Conservation (phyloP, 2,888 invertebrate genomes). For the Cryptocephalus primarius region DNA sequence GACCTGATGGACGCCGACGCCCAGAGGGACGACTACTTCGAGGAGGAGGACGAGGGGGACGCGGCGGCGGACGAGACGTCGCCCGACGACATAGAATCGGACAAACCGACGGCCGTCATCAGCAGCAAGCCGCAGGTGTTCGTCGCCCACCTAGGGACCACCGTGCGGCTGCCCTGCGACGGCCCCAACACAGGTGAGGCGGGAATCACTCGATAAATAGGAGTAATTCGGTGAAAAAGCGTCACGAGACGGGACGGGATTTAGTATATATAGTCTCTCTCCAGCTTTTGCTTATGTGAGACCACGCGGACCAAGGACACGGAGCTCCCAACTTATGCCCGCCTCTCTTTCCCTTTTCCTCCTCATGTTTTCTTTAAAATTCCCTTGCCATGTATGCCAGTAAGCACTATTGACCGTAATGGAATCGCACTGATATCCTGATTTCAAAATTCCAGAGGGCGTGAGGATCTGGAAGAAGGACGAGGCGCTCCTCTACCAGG, state of each 20-base stretch:
- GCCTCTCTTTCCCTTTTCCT: too few relatives aligned
- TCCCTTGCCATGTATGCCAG: too few relatives aligned
- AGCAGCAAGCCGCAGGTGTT: slow-evolving; percentile 20
- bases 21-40: slow-evolving; percentile 16
- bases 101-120: slow-evolving; percentile 7
- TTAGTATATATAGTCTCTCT: too few relatives aligned
- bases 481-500: slow-evolving; percentile 18
- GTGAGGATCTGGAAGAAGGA: slow-evolving; percentile 23
- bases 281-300: too few relatives aligned
- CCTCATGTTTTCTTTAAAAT: too few relatives aligned
- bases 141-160: slow-evolving; percentile 23
- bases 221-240: too few relatives aligned
- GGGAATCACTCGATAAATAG: too few relatives aligned
- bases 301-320: too few relatives aligned
- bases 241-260: too few relatives aligned
- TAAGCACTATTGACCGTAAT: too few relatives aligned
- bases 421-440: too few relatives aligned
- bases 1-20: slow-evolving; percentile 11
- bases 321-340: too few relatives aligned
- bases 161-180: slow-evolving; percentile 32
- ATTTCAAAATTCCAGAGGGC: slow-evolving; percentile 6
- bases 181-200: slow-evolving; percentile 9
- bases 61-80: slow-evolving; percentile 15
- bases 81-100: slow-evolving; percentile 8
- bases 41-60: slow-evolving; percentile 6